Percentiles rank a stretch among this genome's conserved stretches.
Evolutionary conservation across 2,113 vertebrate genomes (phyloP).

Genomic region (Sebastes schlegelii): DNA sequence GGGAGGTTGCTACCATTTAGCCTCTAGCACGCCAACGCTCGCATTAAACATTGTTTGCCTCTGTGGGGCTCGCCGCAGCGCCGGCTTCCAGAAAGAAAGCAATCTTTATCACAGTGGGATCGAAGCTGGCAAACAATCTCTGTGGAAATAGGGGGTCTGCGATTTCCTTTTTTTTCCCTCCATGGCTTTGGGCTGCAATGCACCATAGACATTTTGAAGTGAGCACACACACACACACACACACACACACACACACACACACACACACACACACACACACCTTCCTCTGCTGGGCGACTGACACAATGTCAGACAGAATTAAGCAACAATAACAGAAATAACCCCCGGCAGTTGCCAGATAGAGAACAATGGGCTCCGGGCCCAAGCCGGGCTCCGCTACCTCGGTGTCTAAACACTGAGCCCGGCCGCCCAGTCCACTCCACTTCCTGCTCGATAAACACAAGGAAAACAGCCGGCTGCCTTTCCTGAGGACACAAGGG

Average conservation of each 20-base stretch:
- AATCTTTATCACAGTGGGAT: conserved; percentile 79
- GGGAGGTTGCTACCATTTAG: conserved; percentile 27
- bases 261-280: conserved; percentile 56
- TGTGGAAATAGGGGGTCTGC: conserved; percentile 73
- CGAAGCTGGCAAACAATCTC: conserved; percentile 73
- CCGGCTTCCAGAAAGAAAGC: conserved; percentile 68
- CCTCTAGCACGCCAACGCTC: conserved; percentile 17
- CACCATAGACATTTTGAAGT: conserved; percentile 61
- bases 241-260: conserved; percentile 60
- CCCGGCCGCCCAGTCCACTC: conserved; percentile 74
- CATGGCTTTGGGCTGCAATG: conserved; percentile 58
- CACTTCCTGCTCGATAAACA: conserved; percentile 87
- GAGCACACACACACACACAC: conserved; percentile 53
- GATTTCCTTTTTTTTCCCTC: conserved; percentile 72
- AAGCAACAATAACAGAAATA: conserved; percentile 87
- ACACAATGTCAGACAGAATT: conserved; percentile 86
- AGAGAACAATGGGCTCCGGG: conserved; percentile 85
- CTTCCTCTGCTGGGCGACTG: conserved; percentile 78
- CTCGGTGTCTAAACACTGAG: conserved; percentile 84
- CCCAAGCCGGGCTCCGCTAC: conserved; percentile 74
- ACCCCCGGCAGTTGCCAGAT: conserved; percentile 82
- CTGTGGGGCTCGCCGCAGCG: conserved; percentile 33
- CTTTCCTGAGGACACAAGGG: conserved; percentile 80
- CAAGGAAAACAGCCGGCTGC: conserved; percentile 81
- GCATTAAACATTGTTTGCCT: conserved; percentile 55